Percentiles rank a stretch among this genome's conserved stretches.
Conservation (phyloP, 2,113 vertebrate genomes). For the Nerophis lumbriciformis region DNA sequence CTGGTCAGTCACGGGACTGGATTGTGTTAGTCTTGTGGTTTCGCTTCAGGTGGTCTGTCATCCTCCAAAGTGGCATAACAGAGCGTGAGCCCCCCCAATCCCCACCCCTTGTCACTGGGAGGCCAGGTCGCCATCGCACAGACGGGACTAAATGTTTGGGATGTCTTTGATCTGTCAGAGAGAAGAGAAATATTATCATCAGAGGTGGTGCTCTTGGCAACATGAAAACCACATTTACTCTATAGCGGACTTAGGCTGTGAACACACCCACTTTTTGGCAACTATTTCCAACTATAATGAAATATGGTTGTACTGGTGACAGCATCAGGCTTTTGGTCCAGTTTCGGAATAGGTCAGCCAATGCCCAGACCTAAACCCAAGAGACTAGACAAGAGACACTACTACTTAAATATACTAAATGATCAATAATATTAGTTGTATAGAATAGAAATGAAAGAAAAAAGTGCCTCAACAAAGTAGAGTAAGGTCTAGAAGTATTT, state of each 20-base stretch:
- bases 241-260: not conserved
- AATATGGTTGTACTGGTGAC: not conserved
- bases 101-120: conserved; percentile 76
- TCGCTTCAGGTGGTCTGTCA: conserved; percentile 85
- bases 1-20: conserved; percentile 83
- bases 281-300: not conserved
- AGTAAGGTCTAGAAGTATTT: too few species aligned
- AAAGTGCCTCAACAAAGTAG: too few species aligned
- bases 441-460: too few species aligned
- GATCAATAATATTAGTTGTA: too few species aligned
- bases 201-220: not conserved
- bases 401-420: too few species aligned
- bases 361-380: not conserved
- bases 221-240: not conserved
- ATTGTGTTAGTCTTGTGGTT: conserved; percentile 79
- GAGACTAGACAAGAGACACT: not conserved
- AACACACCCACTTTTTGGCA: not conserved
- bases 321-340: not conserved
- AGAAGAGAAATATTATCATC: conserved; percentile 8
- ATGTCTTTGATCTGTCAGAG: conserved; percentile 72
- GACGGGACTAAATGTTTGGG: conserved; percentile 78
- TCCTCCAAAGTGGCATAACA: conserved; percentile 80
- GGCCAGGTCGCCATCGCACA: conserved; percentile 83
- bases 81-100: conserved; percentile 77
- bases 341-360: not conserved